These are phyloP conservation scores for Metalampra italica DNA, from an alignment of 2,888 invertebrate genomes.

Conservation along the genomic window DNA sequence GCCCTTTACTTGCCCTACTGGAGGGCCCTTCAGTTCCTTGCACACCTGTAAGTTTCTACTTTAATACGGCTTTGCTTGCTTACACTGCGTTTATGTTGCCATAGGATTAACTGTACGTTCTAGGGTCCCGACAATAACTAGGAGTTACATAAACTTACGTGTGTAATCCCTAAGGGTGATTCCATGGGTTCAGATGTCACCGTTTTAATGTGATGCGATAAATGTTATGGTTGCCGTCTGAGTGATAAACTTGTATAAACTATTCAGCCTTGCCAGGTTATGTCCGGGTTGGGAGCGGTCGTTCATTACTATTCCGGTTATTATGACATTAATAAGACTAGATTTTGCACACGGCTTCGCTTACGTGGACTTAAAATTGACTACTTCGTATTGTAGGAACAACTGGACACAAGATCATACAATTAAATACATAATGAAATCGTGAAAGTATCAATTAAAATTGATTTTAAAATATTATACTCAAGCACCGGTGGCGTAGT, in stretches of 20 bases:
- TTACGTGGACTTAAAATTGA: too few species aligned
- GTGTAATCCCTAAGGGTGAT: neutral
- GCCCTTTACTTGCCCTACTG: slow-evolving; percentile 51
- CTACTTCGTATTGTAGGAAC: too few species aligned
- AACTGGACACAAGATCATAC: too few species aligned
- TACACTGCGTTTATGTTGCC: neutral
- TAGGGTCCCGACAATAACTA: neutral
- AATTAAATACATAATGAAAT: too few species aligned
- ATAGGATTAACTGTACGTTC: neutral
- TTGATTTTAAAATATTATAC: too few species aligned
- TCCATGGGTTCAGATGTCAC: neutral
- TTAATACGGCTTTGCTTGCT: slow-evolving; percentile 16
- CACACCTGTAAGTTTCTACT: slow-evolving; percentile 28
- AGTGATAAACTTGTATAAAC: neutral
- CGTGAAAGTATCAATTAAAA: too few species aligned
- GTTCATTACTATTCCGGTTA: too few species aligned
- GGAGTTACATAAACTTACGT: slow-evolving; percentile 1
- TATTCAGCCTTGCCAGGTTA: too few species aligned
- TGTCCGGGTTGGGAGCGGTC: too few species aligned
- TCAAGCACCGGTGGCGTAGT: too few species aligned
- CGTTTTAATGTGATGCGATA: neutral
- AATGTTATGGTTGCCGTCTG: neutral
- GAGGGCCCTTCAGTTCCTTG: slow-evolving; percentile 25
- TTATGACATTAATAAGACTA: too few species aligned
- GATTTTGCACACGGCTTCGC: too few species aligned